phyloP scores from a whole-genome alignment of 2,113 vertebrate genomes.

The Mystacornis crossleyi region DNA sequence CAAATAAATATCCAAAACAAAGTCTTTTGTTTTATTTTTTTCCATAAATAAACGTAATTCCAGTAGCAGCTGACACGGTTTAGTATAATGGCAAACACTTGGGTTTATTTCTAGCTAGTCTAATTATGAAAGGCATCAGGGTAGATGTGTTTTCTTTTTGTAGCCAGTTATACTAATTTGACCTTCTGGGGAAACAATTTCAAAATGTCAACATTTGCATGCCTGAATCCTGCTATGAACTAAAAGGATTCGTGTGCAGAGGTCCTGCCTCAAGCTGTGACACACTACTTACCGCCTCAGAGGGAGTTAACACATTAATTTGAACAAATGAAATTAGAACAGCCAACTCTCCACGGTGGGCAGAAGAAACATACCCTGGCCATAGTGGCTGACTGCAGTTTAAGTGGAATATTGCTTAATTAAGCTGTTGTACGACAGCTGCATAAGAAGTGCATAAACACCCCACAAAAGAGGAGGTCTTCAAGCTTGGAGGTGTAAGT shows the following conservation, averaged over 20 bases:
- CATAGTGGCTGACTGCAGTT: conserved; percentile 27
- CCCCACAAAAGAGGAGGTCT: not conserved
- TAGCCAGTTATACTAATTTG: conserved; percentile 52
- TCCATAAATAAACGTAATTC: not conserved
- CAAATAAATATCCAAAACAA: not conserved
- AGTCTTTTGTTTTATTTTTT: not conserved
- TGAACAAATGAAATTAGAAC: conserved; percentile 66
- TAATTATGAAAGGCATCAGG: conserved; percentile 20
- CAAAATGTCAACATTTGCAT: conserved; percentile 64
- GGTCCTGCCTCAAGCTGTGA: conserved; percentile 45
- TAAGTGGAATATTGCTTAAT: conserved; percentile 36
- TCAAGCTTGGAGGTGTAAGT: not conserved
- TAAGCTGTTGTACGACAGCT: conserved; percentile 17
- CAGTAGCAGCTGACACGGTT: not conserved
- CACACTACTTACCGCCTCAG: conserved; percentile 51
- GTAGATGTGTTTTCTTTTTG: conserved; percentile 37
- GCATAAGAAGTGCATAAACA: conserved; percentile 59
- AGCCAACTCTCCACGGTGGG: conserved; percentile 39
- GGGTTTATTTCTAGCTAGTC: not conserved
- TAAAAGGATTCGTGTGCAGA: conserved; percentile 24
- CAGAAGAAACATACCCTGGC: conserved; percentile 45
- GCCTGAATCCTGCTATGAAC: conserved; percentile 46
- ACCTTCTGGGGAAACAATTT: conserved; percentile 58
- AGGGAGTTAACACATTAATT: conserved; percentile 70
- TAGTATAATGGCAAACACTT: not conserved